A percentile compares a stretch with the other conserved stretches of the same genome.
Conservation (phyloP, 2,888 invertebrate genomes). For the Scelioninae gen. 1 region DNA sequence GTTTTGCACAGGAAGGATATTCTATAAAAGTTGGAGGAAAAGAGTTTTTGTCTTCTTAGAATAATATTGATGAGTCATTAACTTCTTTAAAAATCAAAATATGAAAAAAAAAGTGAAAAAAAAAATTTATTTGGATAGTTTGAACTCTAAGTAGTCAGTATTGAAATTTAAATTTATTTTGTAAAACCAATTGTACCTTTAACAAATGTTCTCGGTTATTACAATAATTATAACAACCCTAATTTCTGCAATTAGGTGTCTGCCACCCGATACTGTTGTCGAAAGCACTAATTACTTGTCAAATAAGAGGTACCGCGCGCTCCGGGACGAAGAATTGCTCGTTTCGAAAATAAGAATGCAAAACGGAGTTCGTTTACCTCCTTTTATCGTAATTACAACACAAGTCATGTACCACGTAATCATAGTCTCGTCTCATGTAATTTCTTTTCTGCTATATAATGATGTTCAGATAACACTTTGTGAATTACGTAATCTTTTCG, state of each 20-base stretch:
- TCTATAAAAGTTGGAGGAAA: too few relatives aligned
- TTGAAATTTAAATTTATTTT: too few relatives aligned
- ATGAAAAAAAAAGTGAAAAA: too few relatives aligned
- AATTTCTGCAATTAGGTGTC: slow-evolving; percentile 18
- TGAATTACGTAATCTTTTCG: background rate
- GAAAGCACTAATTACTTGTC: slow-evolving; percentile 29
- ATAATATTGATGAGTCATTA: too few relatives aligned
- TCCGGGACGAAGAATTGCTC: background rate
- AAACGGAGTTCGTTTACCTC: slow-evolving; percentile 20
- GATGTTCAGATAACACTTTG: slow-evolving; percentile 15
- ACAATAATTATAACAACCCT: slow-evolving; percentile 31
- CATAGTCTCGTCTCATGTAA: slow-evolving; percentile 11
- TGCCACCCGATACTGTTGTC: background rate
- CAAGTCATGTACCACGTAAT: slow-evolving; percentile 8
- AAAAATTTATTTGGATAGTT: too few relatives aligned
- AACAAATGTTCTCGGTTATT: slow-evolving; percentile 3
- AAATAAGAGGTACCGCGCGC: slow-evolving; percentile 3
- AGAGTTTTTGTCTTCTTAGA: too few relatives aligned
- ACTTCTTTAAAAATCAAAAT: too few relatives aligned
- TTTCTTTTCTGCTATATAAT: background rate
- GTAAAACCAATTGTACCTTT: background rate
- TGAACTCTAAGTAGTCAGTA: too few relatives aligned
- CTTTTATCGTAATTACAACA: slow-evolving; percentile 18
- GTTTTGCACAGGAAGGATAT: too few relatives aligned
- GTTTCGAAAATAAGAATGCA: slow-evolving; percentile 14